A percentile compares a stretch with the other conserved stretches of the same genome.
These are phyloP conservation scores for Drosophila arawakana DNA, from an alignment of 1,140 invertebrate genomes.

Conservation along the genomic window DNA sequence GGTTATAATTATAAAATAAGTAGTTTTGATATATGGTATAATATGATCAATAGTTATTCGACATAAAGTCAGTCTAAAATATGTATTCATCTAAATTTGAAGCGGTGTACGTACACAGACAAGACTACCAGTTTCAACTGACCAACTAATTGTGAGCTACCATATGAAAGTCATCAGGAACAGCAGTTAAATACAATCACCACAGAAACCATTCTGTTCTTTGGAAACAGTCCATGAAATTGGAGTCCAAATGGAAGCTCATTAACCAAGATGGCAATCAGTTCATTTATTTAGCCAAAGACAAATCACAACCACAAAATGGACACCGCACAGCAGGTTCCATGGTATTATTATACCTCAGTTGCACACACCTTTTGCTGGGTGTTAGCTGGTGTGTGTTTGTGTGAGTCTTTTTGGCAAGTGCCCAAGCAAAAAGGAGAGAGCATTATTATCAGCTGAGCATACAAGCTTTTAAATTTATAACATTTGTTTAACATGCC, in stretches of 20 bases:
- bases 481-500: slow-evolving; percentile 70
- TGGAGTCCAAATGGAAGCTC: slow-evolving; percentile 28
- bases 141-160: not conserved
- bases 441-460: slow-evolving; percentile 61
- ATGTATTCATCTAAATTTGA: not conserved
- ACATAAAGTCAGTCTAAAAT: no score
- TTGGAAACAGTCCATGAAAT: slow-evolving; percentile 33
- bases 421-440: not conserved
- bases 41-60: no score
- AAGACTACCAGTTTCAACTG: not conserved
- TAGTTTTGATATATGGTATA: no score
- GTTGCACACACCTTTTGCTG: not conserved
- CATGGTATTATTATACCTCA: not conserved
- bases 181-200: not conserved
- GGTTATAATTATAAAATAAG: no score
- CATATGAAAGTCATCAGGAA: slow-evolving; percentile 7
- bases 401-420: slow-evolving; percentile 2
- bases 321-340: slow-evolving; percentile 2
- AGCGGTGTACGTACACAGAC: not conserved
- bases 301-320: slow-evolving; percentile 43
- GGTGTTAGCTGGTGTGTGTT: slow-evolving; percentile 7
- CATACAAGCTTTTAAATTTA: slow-evolving; percentile 76
- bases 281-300: slow-evolving; percentile 36
- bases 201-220: slow-evolving; percentile 1
- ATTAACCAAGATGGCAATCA: slow-evolving; percentile 45